Conservation (phyloP, 2,797 vertebrate genomes). For the Acanthurus tractus region DNA sequence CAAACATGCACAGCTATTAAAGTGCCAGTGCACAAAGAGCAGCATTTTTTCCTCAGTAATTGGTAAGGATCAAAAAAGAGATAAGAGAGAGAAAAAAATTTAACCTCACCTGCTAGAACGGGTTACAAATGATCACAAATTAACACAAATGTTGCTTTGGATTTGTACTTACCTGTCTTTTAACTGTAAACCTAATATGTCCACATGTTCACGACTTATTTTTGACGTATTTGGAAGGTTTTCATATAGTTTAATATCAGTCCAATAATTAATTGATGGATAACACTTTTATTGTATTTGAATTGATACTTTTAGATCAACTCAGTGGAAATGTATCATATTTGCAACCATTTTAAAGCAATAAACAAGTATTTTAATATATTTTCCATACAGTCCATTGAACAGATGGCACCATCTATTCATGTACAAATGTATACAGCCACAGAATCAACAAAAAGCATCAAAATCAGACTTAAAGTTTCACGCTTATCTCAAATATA, state of each 20-base stretch:
- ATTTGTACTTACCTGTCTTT: too few relatives aligned
- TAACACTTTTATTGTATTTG: neutral
- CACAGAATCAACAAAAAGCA: neutral
- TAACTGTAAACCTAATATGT: too few relatives aligned
- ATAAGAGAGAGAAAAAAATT: neutral
- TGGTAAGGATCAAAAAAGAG: neutral
- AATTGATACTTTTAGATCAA: neutral
- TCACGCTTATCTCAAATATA: neutral
- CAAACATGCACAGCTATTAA: neutral
- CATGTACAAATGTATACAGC: neutral
- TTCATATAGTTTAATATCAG: neutral
- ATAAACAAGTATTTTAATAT: neutral
- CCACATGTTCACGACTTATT: neutral
- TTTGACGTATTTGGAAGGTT: too few relatives aligned
- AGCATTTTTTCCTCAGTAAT: neutral
- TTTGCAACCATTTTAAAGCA: neutral
- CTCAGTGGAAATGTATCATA: neutral
- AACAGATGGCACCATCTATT: neutral
- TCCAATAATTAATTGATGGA: neutral
- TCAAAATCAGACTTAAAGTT: fast-evolving
- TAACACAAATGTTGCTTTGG: neutral
- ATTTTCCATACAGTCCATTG: neutral
- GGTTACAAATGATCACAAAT: neutral
- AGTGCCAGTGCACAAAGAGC: too few relatives aligned
- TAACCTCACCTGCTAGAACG: neutral